Base-by-base conservation (phyloP, 2,797 vertebrate species). In the Helicolenus hilgendorfi region DNA sequence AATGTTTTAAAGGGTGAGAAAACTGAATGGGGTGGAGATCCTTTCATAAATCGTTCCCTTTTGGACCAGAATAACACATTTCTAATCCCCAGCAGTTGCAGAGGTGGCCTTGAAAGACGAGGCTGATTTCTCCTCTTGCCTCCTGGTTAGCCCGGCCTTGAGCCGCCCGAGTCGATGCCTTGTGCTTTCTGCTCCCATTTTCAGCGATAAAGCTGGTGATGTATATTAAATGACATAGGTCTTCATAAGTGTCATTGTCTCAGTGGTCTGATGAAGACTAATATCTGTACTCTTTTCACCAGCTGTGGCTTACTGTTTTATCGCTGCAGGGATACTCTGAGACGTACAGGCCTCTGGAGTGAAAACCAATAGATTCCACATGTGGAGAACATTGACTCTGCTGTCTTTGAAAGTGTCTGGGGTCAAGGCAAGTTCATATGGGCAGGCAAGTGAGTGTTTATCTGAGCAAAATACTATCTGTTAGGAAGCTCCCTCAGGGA, bases 181-280 rank as follows among this genome's bases (percentile, higher is more conserved):
- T 31, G 65, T 68, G 65, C 24, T 27, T 41, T 91, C 77, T 77
- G 81, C 76, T 82, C 59, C 90, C 53, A 59, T 94, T 91, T 91
- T 85, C 81, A 69, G 87, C 88, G 24, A 85, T 87, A 89, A 90
- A 92, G 93, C 78, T 53, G 77, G 74, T 88, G 88, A 95, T 96
- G 92, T 96, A 94, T 96, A 97, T 97, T 96, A 97, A 95, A 94
- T 85, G 94, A 91, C 95, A 97, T 97, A 96, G 96, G 95, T 97
- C 97, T 97, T 97, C 95, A 96, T 97, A 93, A 96, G 94, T 96
- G 97, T 92, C 96, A 94, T 92, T 93, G 92, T 95, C 91, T 93
- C 81, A 69, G 53, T 65, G 85, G 83, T 90, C 84, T 95, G 94
- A 97, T 96, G 87, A 95, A 97, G 97, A 97, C 88, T 94, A 95